phyloP scores from a whole-genome alignment of 2,113 vertebrate species.

The Pygoscelis antarcticus region DNA sequence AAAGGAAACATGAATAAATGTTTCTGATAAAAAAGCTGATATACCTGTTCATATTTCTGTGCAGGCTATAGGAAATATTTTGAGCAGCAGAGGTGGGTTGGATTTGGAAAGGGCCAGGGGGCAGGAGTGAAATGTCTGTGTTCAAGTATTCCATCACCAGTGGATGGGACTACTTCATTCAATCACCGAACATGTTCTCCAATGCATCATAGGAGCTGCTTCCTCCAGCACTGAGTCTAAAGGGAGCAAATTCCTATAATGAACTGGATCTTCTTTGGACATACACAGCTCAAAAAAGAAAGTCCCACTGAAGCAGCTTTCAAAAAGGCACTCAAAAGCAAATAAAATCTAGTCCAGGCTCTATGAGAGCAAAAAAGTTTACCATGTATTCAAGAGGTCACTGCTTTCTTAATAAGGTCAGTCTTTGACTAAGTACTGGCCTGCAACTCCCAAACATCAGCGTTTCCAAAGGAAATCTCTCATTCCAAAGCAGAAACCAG shows the following conservation, averaged over 20 bases:
- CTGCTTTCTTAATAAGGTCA: slow-evolving; percentile 85
- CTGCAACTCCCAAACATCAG: slow-evolving; percentile 82
- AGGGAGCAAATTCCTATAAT: slow-evolving; percentile 57
- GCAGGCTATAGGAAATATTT: slow-evolving; percentile 82
- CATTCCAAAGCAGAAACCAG: slow-evolving; percentile 78
- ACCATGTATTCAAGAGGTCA: slow-evolving; percentile 84
- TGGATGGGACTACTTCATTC: slow-evolving; percentile 73
- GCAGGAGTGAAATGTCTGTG: slow-evolving; percentile 66
- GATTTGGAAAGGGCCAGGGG: neutral
- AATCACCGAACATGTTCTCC: slow-evolving; percentile 68
- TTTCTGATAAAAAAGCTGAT: slow-evolving; percentile 74
- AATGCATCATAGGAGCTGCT: slow-evolving; percentile 71
- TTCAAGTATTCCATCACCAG: slow-evolving; percentile 77
- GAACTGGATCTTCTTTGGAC: slow-evolving; percentile 77
- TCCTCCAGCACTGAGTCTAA: slow-evolving; percentile 49
- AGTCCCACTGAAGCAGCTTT: slow-evolving; percentile 92
- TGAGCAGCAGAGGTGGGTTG: slow-evolving; percentile 78
- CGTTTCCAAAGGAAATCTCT: slow-evolving; percentile 80
- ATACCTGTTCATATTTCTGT: slow-evolving; percentile 78
- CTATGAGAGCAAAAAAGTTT: slow-evolving; percentile 89
- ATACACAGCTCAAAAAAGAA: slow-evolving; percentile 77
- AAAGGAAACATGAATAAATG: slow-evolving; percentile 76
- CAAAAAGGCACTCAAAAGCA: slow-evolving; percentile 98
- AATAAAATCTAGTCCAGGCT: slow-evolving; percentile 88
- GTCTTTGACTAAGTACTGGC: slow-evolving; percentile 86